These are phyloP conservation scores for Plemyria rubiginata DNA, from an alignment of 2,888 invertebrate genomes.

Conservation along the genomic window DNA sequence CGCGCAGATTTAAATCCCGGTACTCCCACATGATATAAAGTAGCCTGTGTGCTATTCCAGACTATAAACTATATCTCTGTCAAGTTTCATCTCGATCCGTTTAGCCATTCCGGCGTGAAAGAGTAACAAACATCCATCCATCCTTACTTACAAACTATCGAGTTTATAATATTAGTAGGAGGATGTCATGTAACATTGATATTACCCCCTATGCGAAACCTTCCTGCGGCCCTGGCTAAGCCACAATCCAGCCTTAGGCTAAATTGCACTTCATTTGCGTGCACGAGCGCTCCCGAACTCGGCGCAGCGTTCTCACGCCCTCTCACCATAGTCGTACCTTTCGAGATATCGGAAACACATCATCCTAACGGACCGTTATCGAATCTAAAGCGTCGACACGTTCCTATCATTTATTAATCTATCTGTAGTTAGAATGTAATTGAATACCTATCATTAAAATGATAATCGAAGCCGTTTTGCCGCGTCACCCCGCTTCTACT, in stretches of 20 bases:
- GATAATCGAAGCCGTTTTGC: constrained; percentile 59
- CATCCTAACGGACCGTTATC: constrained; percentile 56
- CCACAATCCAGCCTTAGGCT: constrained; percentile 63
- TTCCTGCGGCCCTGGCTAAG: constrained; percentile 24
- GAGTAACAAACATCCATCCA: too few species aligned
- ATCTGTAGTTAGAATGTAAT: constrained; percentile 57
- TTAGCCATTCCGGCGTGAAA: too few species aligned
- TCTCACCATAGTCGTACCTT: constrained; percentile 49
- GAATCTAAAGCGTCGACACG: constrained; percentile 58
- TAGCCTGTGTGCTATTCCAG: too few species aligned
- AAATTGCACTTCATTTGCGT: constrained; percentile 79
- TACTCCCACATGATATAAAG: too few species aligned
- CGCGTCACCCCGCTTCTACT: constrained; percentile 57
- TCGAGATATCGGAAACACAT: constrained; percentile 49
- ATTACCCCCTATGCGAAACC: constrained; percentile 6
- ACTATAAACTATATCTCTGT: too few species aligned
- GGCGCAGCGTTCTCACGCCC: constrained; percentile 70
- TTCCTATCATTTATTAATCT: constrained; percentile 58
- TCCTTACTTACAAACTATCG: too few species aligned
- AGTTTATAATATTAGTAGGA: too few species aligned
- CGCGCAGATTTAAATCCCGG: too few species aligned
- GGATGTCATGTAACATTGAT: not conserved
- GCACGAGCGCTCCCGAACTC: constrained; percentile 61
- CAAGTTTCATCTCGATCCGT: too few species aligned
- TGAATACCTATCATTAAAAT: constrained; percentile 52